Base-by-base conservation (phyloP, 1,140 invertebrate genomes). In the Lepidostoma basale region DNA sequence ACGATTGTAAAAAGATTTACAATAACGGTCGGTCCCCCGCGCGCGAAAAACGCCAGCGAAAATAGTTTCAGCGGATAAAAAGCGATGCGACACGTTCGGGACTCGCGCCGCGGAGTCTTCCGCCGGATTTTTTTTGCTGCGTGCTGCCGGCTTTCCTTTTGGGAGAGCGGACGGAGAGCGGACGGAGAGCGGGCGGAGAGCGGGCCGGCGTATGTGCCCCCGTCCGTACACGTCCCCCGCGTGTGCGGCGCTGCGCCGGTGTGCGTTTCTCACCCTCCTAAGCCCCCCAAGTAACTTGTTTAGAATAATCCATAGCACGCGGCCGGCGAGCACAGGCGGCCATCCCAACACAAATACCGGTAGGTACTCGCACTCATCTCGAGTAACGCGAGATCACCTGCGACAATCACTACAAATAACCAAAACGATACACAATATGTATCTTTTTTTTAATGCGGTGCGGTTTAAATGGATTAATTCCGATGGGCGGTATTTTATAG, bases 221-320 rank as follows among this genome's bases (percentile, higher is more conserved):
- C 52, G 52, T 36, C 33, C 14, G 33, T 36, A 36, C 33, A 36
- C 33, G 33, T 1, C 9, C 14, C 28, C 39, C 36, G 39, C 39
- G 45, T 22, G 30, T 60, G 28, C 23, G 62, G 28, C n/a, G 62
- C 52, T 42, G 49, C 20, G 54, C 12, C 25, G 22, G 42, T 59
- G 54, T 67, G 36, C n/a, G 59, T 60, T 20, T 12, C 65, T 71
- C 25, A 65, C 70, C 70, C 70, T 68, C 67, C 25, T 62, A 49
- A 66, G 70, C 70, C 70, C 67, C 66, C 66, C 62, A 52, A 68
- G n/a, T 72, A 72, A 72, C 70, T 66, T 66, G 70, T 72, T 72
- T 68, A 68, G 70, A 72, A 68, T 71, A 70, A 63, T 66, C 45
- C 18, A 18, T 49, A 49, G 20, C 23, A 26, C 2, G 9, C n/a